Base-by-base conservation (phyloP, 2,888 invertebrate species). In the Unio delphinus region DNA sequence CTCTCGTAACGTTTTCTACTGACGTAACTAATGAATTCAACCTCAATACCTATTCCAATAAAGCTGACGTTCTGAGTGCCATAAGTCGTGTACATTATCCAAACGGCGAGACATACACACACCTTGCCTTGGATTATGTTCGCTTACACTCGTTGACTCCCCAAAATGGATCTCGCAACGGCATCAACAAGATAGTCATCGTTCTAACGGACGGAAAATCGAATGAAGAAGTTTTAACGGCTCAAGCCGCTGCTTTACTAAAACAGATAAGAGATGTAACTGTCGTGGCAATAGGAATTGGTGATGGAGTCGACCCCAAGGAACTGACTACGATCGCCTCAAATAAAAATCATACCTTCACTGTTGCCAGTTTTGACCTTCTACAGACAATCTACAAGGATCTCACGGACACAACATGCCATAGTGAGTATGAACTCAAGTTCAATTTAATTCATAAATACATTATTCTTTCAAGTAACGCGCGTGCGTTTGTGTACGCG, bases 131-230 rank as follows among this genome's bases (percentile, higher is more conserved):
- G 61, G 68, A 72, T 17, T 70, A 74, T 56, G 77, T 80, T 15
- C 73, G 79, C 5, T 55, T 60, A 15, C 67, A 79, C 60, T 73
- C 67, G 60, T 74, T 80, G 28, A 59, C 57, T n/a, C 62, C 70
- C 15, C 54, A 62, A 15, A 63, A 75, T 58, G 81, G 81, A 20
- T 76, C 65, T 1, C 65, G 81, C 5, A 15, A 55, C 23, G 73
- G 74, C 66, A 69, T 76, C 2, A 63, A 73, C 55, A 81, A 74
- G 79, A 87, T 71, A 65, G 80, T 76, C 1, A 77, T 83, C 54
- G 75, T 80, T 0, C 85, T 89, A 20, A 79, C 81, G 3, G 78
- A 81, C 45, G 81, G 81, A 30, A 70, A 74, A 15, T 81, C 81
- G 6, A 71, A 73, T 54, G 70, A 76, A 56, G 73, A 71, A 55